Evolutionary conservation across 2,113 vertebrate species (phyloP), one percentile per base, ranked within the genome.

Genomic region (Sclerurus mexicanus): DNA sequence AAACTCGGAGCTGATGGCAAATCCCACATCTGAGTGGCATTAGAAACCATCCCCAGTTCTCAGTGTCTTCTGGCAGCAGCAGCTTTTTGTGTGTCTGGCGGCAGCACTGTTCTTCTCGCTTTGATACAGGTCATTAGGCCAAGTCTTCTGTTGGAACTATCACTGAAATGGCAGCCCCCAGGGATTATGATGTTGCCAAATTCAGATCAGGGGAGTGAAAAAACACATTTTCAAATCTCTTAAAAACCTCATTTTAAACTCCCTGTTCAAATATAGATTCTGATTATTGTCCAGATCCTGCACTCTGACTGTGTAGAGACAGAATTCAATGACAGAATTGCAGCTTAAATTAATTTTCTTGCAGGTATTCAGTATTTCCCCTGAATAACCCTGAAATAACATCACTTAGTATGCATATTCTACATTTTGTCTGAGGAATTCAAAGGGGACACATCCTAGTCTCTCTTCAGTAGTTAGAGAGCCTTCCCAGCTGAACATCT

Each of bases 51-150:
- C 27, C 49, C 25, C 44, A 62, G 53, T 15, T 84, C 44, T 40
- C 66, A 73, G 67, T 11, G 44, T 69, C 86, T 94, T 55, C 66
- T 78, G 75, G 52, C 62, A 90, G 89, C 62, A 71, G 63, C 84
- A 91, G 76, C 73, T 90, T 56, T 84, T 66, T 72, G 31, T 39
- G 30, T 33, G 75, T 64, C 67, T 81, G 94, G 79, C 42, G 85
- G 56, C 80, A 81, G 71, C 78, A 42, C 39, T 33, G 71, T 11
- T 92, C 74, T 64, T 92, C 91, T 69, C 3, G 0, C 85, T 97
- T 55, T 83, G 77, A 95, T 68, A 76, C 90, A 96, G 95, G 92
- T 89, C 96, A 94, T 96, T 95, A 96, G 87, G 80, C 91, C 91
- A 68, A 80, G 80, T 92, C 84, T 66, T 79, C 90, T 74, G 53